phyloP scores from a whole-genome alignment of 1,140 invertebrate genomes.

The Portunus trituberculatus region DNA sequence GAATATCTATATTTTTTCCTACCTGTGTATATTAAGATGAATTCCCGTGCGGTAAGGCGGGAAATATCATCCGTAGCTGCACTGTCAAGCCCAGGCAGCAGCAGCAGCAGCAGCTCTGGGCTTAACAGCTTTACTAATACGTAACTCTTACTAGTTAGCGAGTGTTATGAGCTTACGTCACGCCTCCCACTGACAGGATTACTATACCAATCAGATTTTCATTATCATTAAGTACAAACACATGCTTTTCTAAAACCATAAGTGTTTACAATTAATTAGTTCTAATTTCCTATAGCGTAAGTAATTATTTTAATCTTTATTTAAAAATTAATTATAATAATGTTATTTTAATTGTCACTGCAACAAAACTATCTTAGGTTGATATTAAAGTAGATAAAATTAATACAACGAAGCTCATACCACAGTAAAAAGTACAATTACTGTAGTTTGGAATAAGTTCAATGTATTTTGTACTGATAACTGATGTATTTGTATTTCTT shows the following conservation, averaged over 20 bases:
- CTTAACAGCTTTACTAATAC: neutral
- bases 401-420: neutral
- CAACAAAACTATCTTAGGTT: neutral
- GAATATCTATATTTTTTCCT: neutral
- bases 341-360: neutral
- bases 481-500: neutral
- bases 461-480: constrained; percentile 15
- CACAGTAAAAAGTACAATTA: neutral
- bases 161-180: neutral
- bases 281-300: neutral
- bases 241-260: neutral
- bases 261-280: neutral
- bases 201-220: neutral
- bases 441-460: constrained; percentile 23
- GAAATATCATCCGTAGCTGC: neutral
- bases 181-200: neutral
- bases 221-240: neutral
- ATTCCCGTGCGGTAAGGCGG: neutral
- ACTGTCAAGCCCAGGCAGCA: neutral
- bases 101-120: neutral
- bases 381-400: neutral
- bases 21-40: neutral
- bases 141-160: constrained; percentile 2
- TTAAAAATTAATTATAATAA: neutral
- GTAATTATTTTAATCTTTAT: neutral